Conservation (phyloP, 2,888 invertebrate genomes). For the Abrostola tripartita region DNA sequence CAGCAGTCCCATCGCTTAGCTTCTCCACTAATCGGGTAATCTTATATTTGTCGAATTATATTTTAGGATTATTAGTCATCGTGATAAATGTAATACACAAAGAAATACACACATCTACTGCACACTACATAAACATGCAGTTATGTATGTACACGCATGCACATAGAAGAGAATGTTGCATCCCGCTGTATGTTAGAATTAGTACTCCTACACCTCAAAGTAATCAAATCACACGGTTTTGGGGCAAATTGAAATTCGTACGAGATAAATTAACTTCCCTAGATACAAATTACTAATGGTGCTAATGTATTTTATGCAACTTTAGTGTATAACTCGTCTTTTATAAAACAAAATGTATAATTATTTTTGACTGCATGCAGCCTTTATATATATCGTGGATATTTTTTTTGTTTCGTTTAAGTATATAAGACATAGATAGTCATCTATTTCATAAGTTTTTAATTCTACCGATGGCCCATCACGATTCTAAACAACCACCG, state of each 20-base stretch:
- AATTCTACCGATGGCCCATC: no score
- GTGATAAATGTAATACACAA: no score
- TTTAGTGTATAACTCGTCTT: no score
- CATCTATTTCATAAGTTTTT: no score
- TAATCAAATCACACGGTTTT: slow-evolving; percentile 4
- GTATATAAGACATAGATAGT: no score
- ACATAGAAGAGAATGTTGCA: background rate
- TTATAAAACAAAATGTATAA: background rate
- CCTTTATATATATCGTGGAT: background rate
- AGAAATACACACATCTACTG: no score
- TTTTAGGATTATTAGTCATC: no score
- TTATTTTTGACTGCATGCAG: background rate
- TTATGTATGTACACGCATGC: background rate
- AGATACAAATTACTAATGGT: slow-evolving; percentile 4
- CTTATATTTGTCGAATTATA: no score
- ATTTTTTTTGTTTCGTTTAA: background rate
- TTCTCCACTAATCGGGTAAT: no score
- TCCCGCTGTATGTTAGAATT: background rate
- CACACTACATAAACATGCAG: no score
- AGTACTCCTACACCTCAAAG: background rate
- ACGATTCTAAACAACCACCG: background rate
- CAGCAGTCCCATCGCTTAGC: no score
- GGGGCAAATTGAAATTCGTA: slow-evolving; percentile 1
- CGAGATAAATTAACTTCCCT: slow-evolving; percentile 1
- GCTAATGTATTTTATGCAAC: background rate